These are phyloP conservation scores for Synchiropus splendidus DNA, from an alignment of 2,113 vertebrate species.

Conservation along the genomic window DNA sequence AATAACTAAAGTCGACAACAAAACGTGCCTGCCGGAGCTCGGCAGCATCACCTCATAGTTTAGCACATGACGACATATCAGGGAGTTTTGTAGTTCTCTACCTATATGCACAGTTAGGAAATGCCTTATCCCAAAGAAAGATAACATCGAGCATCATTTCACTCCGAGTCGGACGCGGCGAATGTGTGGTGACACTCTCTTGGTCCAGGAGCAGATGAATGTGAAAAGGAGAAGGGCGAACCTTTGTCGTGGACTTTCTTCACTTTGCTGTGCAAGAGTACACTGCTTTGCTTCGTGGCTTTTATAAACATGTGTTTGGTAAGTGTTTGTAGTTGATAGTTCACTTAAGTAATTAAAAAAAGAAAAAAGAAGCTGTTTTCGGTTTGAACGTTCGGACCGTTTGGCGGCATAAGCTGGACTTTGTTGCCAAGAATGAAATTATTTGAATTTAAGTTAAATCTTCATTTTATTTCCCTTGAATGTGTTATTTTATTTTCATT, in stretches of 20 bases:
- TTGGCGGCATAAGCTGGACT: constrained; percentile 99
- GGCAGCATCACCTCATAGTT: constrained; percentile 45
- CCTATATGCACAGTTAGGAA: constrained; percentile 61
- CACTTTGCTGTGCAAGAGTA: constrained; percentile 93
- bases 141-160: constrained; percentile 20
- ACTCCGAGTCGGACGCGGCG: constrained; percentile 74
- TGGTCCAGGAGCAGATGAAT: constrained; percentile 72
- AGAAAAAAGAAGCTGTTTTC: constrained; percentile 80
- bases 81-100: constrained; percentile 65
- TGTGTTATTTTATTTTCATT: constrained; percentile 97
- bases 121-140: constrained; percentile 70
- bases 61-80: constrained; percentile 64
- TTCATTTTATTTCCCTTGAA: constrained; percentile 88
- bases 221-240: constrained; percentile 82
- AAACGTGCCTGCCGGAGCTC: constrained; percentile 21
- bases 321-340: constrained; percentile 97
- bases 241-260: constrained; percentile 83
- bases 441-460: constrained; percentile 88
- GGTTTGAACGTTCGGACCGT: constrained; percentile 83
- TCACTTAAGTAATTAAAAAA: constrained; percentile 60
- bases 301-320: constrained; percentile 98
- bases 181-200: constrained; percentile 64
- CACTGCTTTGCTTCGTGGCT: constrained; percentile 96
- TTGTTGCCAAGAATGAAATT: constrained; percentile 96
- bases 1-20: constrained; percentile 56